A percentile compares a stretch with the other conserved stretches of the same genome.
Conservation (phyloP, 2,113 vertebrate species). For the Ornithorhynchus anatinus region DNA sequence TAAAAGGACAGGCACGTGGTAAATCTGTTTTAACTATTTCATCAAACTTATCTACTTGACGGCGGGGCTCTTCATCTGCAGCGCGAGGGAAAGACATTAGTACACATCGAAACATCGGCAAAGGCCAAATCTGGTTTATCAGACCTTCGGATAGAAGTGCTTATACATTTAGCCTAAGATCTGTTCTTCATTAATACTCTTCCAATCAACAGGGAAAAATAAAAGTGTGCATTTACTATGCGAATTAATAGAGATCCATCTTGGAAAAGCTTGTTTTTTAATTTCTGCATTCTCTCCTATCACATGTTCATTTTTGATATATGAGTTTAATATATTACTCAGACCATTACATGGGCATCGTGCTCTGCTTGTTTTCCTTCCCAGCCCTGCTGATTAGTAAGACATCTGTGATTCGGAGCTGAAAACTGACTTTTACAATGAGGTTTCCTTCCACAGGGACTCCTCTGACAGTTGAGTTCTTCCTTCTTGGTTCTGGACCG, state of each 20-base stretch:
- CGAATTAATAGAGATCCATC: background rate
- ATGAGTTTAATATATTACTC: background rate
- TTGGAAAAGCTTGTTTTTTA: background rate
- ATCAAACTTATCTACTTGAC: no score
- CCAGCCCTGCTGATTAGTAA: background rate
- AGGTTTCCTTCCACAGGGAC: background rate
- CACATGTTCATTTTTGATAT: background rate
- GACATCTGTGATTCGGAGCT: background rate
- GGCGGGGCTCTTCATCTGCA: no score
- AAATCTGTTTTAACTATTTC: no score
- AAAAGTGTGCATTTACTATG: background rate
- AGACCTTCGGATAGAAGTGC: background rate
- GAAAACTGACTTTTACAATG: background rate
- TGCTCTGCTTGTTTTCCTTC: background rate
- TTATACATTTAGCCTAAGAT: constrained; percentile 8
- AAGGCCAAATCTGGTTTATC: no score
- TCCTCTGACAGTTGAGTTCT: no score
- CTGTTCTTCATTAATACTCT: background rate
- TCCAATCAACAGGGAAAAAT: background rate
- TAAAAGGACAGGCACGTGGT: no score
- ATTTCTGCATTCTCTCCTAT: background rate
- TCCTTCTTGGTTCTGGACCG: no score
- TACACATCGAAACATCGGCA: no score
- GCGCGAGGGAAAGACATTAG: no score
- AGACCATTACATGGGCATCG: background rate